These are phyloP conservation scores for Ommatoiulus sabulosus DNA, from an alignment of 2,888 invertebrate genomes.

Conservation along the genomic window DNA sequence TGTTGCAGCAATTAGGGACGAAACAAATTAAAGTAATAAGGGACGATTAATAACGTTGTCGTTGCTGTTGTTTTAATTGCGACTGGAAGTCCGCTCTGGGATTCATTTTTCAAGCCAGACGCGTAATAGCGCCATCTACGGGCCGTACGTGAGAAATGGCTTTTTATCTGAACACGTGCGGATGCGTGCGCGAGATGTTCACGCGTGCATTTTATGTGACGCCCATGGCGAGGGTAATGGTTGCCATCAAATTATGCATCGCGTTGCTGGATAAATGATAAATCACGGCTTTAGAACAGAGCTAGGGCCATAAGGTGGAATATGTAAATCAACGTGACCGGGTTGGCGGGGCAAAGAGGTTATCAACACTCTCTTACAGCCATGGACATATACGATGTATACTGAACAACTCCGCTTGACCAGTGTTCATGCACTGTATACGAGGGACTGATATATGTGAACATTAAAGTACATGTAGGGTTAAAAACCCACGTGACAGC, in stretches of 20 bases:
- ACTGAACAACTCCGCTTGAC: neutral
- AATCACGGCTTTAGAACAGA: constrained; percentile 41
- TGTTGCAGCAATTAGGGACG: constrained; percentile 29
- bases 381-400: neutral
- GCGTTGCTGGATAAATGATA: constrained; percentile 41
- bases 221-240: constrained; percentile 37
- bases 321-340: constrained; percentile 37
- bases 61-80: constrained; percentile 15
- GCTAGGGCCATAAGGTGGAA: neutral
- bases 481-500: too few species aligned
- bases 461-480: too few species aligned
- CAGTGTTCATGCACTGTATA: neutral
- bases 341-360: neutral
- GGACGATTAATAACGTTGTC: constrained; percentile 41
- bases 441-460: too few species aligned
- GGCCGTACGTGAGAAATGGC: neutral
- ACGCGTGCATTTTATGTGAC: neutral
- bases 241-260: constrained; percentile 38
- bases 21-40: constrained; percentile 45
- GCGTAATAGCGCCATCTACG: neutral
- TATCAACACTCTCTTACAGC: neutral
- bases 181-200: neutral
- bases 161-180: neutral
- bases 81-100: neutral
- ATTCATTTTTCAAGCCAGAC: constrained; percentile 15